Evolutionary conservation across 2,113 vertebrate genomes (phyloP), one percentile per base, ranked within the genome.

Genomic region (Fulmarus glacialis): DNA sequence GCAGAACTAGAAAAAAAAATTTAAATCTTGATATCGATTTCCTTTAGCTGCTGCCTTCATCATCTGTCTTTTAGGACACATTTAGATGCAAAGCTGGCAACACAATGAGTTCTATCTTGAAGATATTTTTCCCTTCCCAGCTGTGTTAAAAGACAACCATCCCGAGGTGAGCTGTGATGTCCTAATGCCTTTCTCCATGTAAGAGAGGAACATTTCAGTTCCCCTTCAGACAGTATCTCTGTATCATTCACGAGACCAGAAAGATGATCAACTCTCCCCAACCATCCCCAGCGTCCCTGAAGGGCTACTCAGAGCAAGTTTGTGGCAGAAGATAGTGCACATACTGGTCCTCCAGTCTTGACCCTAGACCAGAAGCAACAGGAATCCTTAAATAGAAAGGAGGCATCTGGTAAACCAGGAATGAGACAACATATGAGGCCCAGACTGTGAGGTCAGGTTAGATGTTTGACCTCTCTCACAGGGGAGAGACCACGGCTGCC

Each of bases 401-500:
- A 58, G 11, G 9, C 27, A 52, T 15, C 27, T 12, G 1, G 4
- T 43, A 77, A 75, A 8, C 12, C 15, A 43, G 55, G 14, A 15
- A 70, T 43, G 32, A 38, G 23, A 43, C 15, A 26, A 30, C 2
- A 3, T 15, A 43, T 1, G 11, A 87, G 42, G 8, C 10, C 11
- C 14, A 26, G 64, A 15, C 47, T 42, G 53, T 9, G 6, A 5
- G 14, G 12, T 21, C 48, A 58, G 27, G 7, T 71, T 63, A 40
- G 20, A 30, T 26, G 14, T 92, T 58, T 50, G 63, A 38, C 16
- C 18, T 60, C 14, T 15, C 10, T 56, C 20, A 29, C 42, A 47
- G 22, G 12, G 6, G 15, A n/a, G 8, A 45, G 7, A 45, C 17
- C 8, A 20, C 9, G 0, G 1, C 40, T 56, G 22, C 45, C 60